Evolutionary conservation across 1,140 invertebrate species (phyloP), one percentile per base, ranked within the genome.

Genomic region (Eciton burchellii): DNA sequence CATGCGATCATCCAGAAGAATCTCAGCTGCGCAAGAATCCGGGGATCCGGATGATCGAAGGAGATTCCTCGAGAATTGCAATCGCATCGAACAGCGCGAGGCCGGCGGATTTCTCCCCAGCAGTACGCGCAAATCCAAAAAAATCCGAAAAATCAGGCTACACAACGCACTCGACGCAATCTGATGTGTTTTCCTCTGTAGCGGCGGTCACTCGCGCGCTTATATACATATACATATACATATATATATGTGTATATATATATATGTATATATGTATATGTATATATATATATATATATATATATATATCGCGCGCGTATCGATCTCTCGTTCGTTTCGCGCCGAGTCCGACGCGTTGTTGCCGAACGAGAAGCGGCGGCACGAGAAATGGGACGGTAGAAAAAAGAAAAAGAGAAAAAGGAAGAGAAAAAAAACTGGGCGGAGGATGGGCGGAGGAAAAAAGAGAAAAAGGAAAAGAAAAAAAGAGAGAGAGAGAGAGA

Each of bases 291-390:
- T n/a, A n/a, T n/a, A n/a, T n/a, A n/a, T n/a, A n/a, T n/a, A n/a
- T n/a, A n/a, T n/a, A n/a, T 35, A 35, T 35, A 35, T 71, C 59
- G 76, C 68, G 29, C 74, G 70, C 41, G 68, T 84, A 88, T 88
- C 71, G 86, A 88, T 87, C 73, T 82, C 74, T 63, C 76, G 85
- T 59, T 71, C 62, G 56, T 29, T 41, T 65, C 49, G 49, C 65
- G 56, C 19, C 63, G 73, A 41, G 81, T 81, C 63, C 60, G 49
- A 56, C 65, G 86, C 65, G 52, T 59, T 59, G 65, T 88, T 84
- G 66, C 73, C 72, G 56, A 68, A 82, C 70, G 57, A 74, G 21
- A 41, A 56, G 41, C n/a, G 41, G n/a, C 29, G 9, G 56, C 4
- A 60, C 14, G 56, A 81, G 56, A 81, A 60, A 73, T 41, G 16